phyloP scores from a whole-genome alignment of 2,888 invertebrate species.

The Diabrotica balteata region DNA sequence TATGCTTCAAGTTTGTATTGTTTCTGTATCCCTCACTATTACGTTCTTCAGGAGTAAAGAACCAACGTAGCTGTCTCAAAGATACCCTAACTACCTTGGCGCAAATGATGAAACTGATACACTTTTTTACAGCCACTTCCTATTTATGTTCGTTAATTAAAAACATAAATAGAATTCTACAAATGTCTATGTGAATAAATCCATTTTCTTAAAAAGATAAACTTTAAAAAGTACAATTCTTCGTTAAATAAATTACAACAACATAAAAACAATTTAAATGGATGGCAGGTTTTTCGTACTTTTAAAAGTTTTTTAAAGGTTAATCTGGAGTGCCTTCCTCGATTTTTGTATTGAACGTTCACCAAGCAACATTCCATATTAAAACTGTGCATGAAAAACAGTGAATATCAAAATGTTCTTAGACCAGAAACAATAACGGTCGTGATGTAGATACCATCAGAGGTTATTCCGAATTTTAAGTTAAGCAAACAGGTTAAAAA shows the following conservation, averaged over 20 bases:
- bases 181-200: constrained; percentile 45
- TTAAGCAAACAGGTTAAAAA: too few species aligned
- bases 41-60: too few species aligned
- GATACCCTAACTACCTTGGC: neutral
- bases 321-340: constrained; percentile 14
- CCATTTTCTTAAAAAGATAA: constrained; percentile 42
- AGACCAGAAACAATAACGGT: too few species aligned
- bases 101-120: constrained; percentile 39
- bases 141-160: constrained; percentile 45
- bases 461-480: too few species aligned
- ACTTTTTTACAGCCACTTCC: constrained; percentile 47
- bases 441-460: too few species aligned
- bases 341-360: constrained; percentile 13
- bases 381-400: constrained; percentile 24
- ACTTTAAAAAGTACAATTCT: constrained; percentile 52
- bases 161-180: constrained; percentile 50
- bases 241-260: constrained; percentile 33
- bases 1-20: too few species aligned
- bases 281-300: constrained; percentile 53
- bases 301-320: constrained; percentile 47
- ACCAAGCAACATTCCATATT: constrained; percentile 14
- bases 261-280: constrained; percentile 40
- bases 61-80: too few species aligned
- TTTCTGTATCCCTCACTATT: too few species aligned
- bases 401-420: constrained; percentile 5